phyloP scores from a whole-genome alignment of 2,113 vertebrate genomes.

The Sigmodon hispidus region DNA sequence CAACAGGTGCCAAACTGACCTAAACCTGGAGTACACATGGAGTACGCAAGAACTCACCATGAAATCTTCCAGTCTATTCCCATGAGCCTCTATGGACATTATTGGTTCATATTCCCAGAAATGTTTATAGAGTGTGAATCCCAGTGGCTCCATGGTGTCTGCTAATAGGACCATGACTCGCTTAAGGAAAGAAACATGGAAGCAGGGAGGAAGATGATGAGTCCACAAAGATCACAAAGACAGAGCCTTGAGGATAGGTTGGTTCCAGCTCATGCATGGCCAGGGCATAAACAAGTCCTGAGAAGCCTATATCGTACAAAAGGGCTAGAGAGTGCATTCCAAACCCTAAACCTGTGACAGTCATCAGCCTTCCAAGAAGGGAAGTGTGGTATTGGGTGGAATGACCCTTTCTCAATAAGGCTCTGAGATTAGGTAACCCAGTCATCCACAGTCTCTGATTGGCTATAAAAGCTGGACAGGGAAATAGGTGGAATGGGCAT shows the following conservation, averaged over 20 bases:
- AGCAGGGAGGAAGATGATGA: background rate
- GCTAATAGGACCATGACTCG: background rate
- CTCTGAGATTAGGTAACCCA: background rate
- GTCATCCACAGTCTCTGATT: background rate
- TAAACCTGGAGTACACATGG: background rate
- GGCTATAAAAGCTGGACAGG: background rate
- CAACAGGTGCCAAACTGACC: constrained; percentile 54
- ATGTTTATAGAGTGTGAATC: constrained; percentile 50
- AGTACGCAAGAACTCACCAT: background rate
- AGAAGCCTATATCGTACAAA: background rate
- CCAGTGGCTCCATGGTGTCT: background rate
- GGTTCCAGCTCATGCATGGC: background rate
- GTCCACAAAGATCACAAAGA: background rate
- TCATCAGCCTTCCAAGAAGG: background rate
- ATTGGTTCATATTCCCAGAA: background rate
- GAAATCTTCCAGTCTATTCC: background rate
- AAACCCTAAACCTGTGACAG: background rate
- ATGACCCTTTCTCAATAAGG: background rate
- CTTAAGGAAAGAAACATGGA: constrained; percentile 28
- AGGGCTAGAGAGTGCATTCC: accelerated
- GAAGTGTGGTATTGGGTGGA: background rate
- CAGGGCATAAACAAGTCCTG: background rate
- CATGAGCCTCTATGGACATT: background rate
- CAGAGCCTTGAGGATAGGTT: background rate
- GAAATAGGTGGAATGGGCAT: background rate